Base-by-base conservation (phyloP, 2,113 vertebrate genomes). In the Otis tarda region DNA sequence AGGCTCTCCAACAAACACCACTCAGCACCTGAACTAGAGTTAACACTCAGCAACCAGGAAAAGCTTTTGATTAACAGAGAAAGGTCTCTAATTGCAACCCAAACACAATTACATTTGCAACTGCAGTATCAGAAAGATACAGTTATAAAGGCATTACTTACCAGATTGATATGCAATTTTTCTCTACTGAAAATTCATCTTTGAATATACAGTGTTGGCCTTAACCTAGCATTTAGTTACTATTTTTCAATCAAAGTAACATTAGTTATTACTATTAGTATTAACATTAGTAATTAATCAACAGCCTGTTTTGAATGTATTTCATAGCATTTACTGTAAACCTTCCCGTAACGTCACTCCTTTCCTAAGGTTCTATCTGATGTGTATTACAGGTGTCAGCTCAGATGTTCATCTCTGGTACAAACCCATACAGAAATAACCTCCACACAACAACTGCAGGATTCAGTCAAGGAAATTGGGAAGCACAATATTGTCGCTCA, bases 361-460 rank as follows among this genome's bases (percentile, higher is more conserved):
- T 78, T 30, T 63, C 31, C 63, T 67, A 50, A 87, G 43, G 12
- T 57, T 69, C 1, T 33, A 70, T 65, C 57, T 16, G 27, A 64
- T 20, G 12, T 6, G 31, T 61, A 50, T 39, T 68, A 86, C 25
- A 92, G 69, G 22, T 65, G n/a, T 15, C 57, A 68, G 50, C 53
- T 84, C 80, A 75, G 74, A 49, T n/a, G 24, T 69, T 79, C 69
- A 81, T 23, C 61, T 45, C 57, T 11, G 6, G 13, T 45, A 14
- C 67, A 76, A 92, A 79, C 28, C n/a, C 64, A 12, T 28, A 14
- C 0, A 28, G 7, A 65, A 61, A 55, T 3, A 81, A 61, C 39
- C 30, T 28, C 35, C 24, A 27, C 0, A 0, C 24, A 82, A 64
- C 30, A 83, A 30, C 49, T 5, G 14, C 50, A 15, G 0, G 0